A percentile compares a stretch with the other conserved stretches of the same genome.
Evolutionary conservation across 1,140 invertebrate species (phyloP).

Genomic region (Drosophila mojavensis): DNA sequence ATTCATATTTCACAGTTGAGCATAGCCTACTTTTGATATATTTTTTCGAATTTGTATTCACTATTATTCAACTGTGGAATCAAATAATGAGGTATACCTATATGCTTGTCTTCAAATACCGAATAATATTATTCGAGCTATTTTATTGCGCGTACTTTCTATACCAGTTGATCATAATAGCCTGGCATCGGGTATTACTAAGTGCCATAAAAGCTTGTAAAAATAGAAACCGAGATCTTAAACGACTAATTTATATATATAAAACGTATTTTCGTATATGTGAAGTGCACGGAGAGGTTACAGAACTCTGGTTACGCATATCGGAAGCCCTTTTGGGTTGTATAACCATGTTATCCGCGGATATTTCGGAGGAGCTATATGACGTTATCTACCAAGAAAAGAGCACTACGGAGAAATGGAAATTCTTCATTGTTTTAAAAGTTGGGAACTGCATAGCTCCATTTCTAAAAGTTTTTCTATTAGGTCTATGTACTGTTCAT

Average conservation of each 20-base stretch:
- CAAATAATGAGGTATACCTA: fast-evolving
- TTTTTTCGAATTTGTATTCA: not conserved
- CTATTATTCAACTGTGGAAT: conserved; percentile 1
- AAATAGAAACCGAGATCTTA: not conserved
- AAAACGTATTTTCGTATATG: conserved; percentile 4
- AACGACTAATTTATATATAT: not conserved
- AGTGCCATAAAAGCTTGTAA: not conserved
- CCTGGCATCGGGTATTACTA: not conserved
- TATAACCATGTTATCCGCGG: too few species aligned
- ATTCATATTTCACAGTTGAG: not conserved
- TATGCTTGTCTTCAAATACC: not conserved
- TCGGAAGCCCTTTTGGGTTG: too few species aligned
- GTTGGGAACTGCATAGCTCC: too few species aligned
- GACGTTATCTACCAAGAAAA: too few species aligned
- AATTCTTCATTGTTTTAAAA: too few species aligned
- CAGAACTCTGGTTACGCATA: too few species aligned
- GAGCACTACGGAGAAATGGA: too few species aligned
- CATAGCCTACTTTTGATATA: not conserved
- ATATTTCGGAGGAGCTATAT: too few species aligned
- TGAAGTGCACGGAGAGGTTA: not conserved
- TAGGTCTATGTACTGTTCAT: too few species aligned
- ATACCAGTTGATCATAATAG: not conserved
- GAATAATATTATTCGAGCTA: not conserved
- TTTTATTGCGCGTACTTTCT: conserved; percentile 2
- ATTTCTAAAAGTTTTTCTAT: too few species aligned